Percentiles rank a stretch among this genome's conserved stretches.
Conservation (phyloP, 92 coral and sea anemone genomes). For the Phenganax stokvisi region DNA sequence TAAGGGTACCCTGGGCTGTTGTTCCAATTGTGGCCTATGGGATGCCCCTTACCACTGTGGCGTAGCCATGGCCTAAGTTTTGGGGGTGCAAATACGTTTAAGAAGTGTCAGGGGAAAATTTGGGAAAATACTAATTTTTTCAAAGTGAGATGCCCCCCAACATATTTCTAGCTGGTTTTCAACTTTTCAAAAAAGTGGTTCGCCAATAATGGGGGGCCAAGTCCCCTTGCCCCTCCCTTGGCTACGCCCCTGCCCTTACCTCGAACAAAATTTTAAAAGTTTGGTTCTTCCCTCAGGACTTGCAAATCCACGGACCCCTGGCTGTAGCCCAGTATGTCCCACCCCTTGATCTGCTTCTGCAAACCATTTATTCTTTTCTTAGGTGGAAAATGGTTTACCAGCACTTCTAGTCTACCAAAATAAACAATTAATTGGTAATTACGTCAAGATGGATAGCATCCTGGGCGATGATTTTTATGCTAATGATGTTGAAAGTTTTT, state of each 20-base stretch:
- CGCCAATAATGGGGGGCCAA: background rate
- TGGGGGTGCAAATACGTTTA: too few relatives aligned
- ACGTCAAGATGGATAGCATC: constrained; percentile 66
- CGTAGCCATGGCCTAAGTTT: too few relatives aligned
- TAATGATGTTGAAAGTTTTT: constrained; percentile 84
- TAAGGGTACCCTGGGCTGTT: too few relatives aligned
- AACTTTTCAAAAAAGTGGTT: background rate
- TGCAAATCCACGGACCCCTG: too few relatives aligned
- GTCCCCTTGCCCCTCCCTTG: background rate
- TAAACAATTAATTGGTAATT: constrained; percentile 82
- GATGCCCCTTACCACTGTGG: too few relatives aligned
- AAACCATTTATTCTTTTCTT: background rate
- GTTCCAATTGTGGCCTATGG: too few relatives aligned
- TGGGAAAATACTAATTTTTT: too few relatives aligned
- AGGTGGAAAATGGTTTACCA: constrained; percentile 86
- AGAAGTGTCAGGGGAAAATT: too few relatives aligned
- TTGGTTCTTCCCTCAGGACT: background rate
- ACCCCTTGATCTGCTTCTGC: too few relatives aligned
- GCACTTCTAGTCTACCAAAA: constrained; percentile 85
- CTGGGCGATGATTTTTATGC: constrained; percentile 88
- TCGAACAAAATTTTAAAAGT: background rate
- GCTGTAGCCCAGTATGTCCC: too few relatives aligned
- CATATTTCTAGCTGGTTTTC: too few relatives aligned
- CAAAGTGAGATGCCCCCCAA: too few relatives aligned
- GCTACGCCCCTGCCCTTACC: background rate